Conservation (phyloP, 2,113 vertebrate genomes). For the Ictalurus punctatus region DNA sequence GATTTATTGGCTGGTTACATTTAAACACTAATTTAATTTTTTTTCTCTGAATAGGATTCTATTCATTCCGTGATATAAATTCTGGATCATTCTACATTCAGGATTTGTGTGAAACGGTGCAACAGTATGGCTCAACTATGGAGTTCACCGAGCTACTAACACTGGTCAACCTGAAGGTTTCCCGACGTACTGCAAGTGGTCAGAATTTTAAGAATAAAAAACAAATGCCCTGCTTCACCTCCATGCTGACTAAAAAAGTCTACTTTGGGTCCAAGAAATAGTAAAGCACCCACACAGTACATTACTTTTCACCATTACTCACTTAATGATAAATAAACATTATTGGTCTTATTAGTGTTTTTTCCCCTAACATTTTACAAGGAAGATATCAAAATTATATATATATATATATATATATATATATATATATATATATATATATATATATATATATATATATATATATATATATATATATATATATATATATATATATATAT, state of each 20-base stretch:
- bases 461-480: too few species aligned
- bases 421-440: too few species aligned
- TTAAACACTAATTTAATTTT: not conserved
- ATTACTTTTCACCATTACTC: not conserved
- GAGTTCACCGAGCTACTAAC: conserved; percentile 93
- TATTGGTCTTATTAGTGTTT: too few species aligned
- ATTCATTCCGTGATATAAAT: conserved; percentile 80
- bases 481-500: too few species aligned
- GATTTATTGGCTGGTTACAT: not conserved
- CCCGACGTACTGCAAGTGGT: conserved; percentile 64
- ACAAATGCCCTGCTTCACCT: conserved; percentile 93
- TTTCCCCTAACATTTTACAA: not conserved
- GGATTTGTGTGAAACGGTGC: conserved; percentile 84
- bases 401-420: too few species aligned
- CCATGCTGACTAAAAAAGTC: conserved; percentile 93
- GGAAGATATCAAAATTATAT: too few species aligned
- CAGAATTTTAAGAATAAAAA: conserved; percentile 84
- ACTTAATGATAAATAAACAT: not conserved
- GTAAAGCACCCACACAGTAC: not conserved
- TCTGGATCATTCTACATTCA: conserved; percentile 93
- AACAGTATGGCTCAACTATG: conserved; percentile 74
- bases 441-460: too few species aligned
- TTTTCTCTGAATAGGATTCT: conserved; percentile 78
- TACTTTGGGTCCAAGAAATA: conserved; percentile 79
- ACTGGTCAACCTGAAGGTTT: conserved; percentile 89